Evolutionary conservation across 1,140 invertebrate species (phyloP), one percentile per base, ranked within the genome.

Genomic region (Zaprionus ornatus): DNA sequence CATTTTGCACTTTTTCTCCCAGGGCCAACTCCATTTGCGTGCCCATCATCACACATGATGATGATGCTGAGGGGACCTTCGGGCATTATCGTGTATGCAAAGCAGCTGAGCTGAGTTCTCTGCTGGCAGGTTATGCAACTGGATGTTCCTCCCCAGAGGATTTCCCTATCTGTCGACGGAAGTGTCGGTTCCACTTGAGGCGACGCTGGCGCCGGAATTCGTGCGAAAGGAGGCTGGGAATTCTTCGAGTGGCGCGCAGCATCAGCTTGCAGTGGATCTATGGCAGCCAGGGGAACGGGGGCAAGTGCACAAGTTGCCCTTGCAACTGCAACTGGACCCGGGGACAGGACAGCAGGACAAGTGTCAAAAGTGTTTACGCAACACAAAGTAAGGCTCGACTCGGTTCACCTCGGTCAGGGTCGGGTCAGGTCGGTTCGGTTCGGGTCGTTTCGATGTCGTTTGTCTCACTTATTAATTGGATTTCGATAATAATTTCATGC

Each of bases 401-500:
- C n/a, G 37, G 37, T 5, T 40, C 37, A 15, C 25, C 25, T 27
- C 25, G 15, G 13, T 15, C 37, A 3, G 13, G 37, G 37, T 40
- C 37, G 37, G 32, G 13, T 40, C 37, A n/a, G 15, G n/a, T 45
- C 40, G 40, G 6, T 42, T 17, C 40, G 40, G 40, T n/a, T 42
- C 40, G 40, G n/a, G 40, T 42, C 40, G 21, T 9, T 25, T 19
- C 37, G 50, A 17, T 55, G 63, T 72, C 66, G 63, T 63, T 78
- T 75, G 68, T 79, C 79, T 23, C 69, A 79, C 60, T 80, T 83
- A 85, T 85, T 85, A 90, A 90, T 90, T 82, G 85, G 76, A 85
- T 79, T 82, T 82, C 85, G 85, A 90, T 90, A 90, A 90, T 90
- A 90, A 90, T 90, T 90, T 90, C 85, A 90, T 90, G 85, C 85